phyloP scores from a whole-genome alignment of 2,888 invertebrate genomes.

The Zhuqinia jingwanae region DNA sequence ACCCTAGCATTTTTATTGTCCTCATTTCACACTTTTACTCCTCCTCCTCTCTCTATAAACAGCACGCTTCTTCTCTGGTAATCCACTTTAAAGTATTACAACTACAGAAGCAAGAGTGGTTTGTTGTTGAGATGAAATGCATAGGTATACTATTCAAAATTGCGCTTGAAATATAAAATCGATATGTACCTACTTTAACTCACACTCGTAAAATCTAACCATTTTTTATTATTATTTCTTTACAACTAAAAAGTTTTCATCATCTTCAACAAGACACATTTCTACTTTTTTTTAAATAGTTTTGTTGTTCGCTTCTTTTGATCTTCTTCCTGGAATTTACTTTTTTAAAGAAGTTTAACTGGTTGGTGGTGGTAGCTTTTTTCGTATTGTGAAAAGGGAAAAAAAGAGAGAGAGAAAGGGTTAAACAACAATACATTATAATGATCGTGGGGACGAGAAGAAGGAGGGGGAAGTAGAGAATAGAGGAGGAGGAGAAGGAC shows the following conservation, averaged over 20 bases:
- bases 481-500: background rate
- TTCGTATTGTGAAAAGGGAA: background rate
- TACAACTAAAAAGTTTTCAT: background rate
- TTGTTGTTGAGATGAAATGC: too few relatives aligned
- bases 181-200: background rate
- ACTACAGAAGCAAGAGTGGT: too few relatives aligned
- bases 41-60: too few relatives aligned
- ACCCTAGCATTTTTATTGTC: too few relatives aligned
- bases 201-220: too few relatives aligned
- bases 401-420: background rate
- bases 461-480: background rate
- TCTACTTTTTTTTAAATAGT: constrained; percentile 4
- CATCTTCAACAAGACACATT: background rate
- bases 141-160: too few relatives aligned
- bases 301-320: background rate
- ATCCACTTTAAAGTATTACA: too few relatives aligned
- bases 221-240: too few relatives aligned
- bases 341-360: background rate
- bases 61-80: too few relatives aligned
- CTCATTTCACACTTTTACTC: too few relatives aligned
- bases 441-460: background rate
- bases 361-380: background rate
- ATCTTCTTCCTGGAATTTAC: background rate
- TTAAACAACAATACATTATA: background rate
- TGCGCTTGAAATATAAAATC: background rate